Percentiles rank a stretch among this genome's conserved stretches.
Evolutionary conservation across 2,113 vertebrate genomes (phyloP).

Genomic region (Andinoacara biseriatus): DNA sequence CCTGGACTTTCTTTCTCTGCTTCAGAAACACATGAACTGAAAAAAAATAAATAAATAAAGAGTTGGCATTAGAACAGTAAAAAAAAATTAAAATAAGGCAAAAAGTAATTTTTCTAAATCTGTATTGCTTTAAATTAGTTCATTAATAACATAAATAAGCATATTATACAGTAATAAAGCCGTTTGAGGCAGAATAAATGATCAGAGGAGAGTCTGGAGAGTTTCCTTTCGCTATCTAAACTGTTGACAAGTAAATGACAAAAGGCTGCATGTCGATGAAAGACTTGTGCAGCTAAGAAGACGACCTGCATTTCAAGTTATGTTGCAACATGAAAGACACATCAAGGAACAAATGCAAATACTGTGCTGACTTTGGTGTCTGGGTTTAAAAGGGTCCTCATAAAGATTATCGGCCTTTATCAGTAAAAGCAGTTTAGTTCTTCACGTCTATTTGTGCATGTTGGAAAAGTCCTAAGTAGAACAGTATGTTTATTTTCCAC

Average conservation of each 20-base stretch:
- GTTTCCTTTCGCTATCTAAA: background rate
- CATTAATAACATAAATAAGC: background rate
- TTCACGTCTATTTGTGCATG: background rate
- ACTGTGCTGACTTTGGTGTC: background rate
- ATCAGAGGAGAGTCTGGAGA: background rate
- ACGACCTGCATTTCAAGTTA: background rate
- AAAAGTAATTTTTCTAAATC: background rate
- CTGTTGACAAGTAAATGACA: background rate
- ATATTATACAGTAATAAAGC: background rate
- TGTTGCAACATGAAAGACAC: background rate
- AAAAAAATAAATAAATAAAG: conserved; percentile 41
- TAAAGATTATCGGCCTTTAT: background rate
- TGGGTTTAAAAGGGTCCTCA: background rate
- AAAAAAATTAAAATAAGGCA: background rate
- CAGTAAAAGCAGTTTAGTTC: background rate
- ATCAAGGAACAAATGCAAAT: background rate
- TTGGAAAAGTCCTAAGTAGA: background rate
- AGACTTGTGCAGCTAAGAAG: background rate
- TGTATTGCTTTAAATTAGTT: background rate
- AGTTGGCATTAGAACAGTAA: background rate
- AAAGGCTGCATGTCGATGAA: background rate
- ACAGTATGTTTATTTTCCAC: background rate
- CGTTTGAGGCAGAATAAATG: background rate
- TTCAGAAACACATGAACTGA: conserved; percentile 87
- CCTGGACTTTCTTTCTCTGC: conserved; percentile 86